phyloP scores from a whole-genome alignment of 2,888 invertebrate genomes.

The Malthinus flaveolus region DNA sequence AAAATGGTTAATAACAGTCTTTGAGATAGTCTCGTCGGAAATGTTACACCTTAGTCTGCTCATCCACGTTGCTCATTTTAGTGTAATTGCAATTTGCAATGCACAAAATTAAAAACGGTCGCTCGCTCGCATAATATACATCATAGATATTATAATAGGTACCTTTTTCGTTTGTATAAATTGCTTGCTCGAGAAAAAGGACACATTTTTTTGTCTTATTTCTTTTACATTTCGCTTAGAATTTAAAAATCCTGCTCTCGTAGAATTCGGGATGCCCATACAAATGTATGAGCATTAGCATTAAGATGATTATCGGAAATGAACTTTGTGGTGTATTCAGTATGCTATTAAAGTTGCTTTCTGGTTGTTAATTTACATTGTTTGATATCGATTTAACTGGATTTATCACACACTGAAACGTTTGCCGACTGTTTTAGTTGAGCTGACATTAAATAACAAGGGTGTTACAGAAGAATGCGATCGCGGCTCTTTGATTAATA shows the following conservation, averaged over 20 bases:
- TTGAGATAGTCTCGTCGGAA: too few relatives aligned
- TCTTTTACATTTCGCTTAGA: background rate
- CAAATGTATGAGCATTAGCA: slow-evolving; percentile 45
- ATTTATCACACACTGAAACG: slow-evolving; percentile 24
- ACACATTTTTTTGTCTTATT: too few relatives aligned
- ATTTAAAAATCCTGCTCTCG: background rate
- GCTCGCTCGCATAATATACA: too few relatives aligned
- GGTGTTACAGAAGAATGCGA: slow-evolving; percentile 24
- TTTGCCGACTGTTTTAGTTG: slow-evolving; percentile 22
- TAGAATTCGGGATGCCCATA: slow-evolving; percentile 6
- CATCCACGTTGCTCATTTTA: too few relatives aligned
- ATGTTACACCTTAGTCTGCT: too few relatives aligned
- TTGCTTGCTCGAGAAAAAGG: too few relatives aligned
- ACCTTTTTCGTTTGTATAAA: too few relatives aligned
- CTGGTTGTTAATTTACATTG: slow-evolving; percentile 23
- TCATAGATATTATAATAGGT: too few relatives aligned
- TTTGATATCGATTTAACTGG: slow-evolving; percentile 22
- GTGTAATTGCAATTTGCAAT: too few relatives aligned
- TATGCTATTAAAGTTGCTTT: background rate
- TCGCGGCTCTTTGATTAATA: slow-evolving; percentile 16
- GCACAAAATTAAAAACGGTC: too few relatives aligned
- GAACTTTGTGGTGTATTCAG: background rate
- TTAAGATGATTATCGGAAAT: slow-evolving; percentile 41
- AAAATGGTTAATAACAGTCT: too few relatives aligned
- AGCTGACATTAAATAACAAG: slow-evolving; percentile 26